Conservation (phyloP, 2,888 invertebrate species). For the Arrhopalites spinosus region DNA sequence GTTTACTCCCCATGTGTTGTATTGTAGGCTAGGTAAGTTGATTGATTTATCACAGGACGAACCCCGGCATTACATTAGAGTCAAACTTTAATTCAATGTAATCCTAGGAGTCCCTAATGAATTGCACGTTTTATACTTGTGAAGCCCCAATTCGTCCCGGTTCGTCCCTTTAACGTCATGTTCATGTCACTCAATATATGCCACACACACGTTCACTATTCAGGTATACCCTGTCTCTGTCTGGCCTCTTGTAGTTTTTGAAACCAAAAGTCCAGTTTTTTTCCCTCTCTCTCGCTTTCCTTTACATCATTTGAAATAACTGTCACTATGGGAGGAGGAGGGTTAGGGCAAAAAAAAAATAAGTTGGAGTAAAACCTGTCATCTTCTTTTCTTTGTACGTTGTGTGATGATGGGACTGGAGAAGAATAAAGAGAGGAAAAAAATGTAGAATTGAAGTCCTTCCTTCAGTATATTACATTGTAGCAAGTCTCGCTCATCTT, state of each 20-base stretch:
- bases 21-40: slow-evolving; percentile 16
- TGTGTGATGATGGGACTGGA: background rate
- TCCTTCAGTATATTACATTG: too few species aligned
- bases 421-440: too few species aligned
- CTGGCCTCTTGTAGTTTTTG: too few species aligned
- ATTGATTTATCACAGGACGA: slow-evolving; percentile 40
- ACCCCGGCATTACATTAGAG: slow-evolving; percentile 24
- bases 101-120: slow-evolving; percentile 48
- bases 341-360: background rate
- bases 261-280: background rate
- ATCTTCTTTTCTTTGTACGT: background rate
- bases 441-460: too few species aligned
- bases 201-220: too few species aligned
- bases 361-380: background rate
- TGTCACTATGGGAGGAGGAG: background rate
- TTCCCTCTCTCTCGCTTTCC: background rate
- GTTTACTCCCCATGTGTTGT: slow-evolving; percentile 13
- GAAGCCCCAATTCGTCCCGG: background rate
- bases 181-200: background rate
- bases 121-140: slow-evolving; percentile 44
- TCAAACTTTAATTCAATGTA: slow-evolving; percentile 50
- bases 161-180: background rate
- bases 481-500: too few species aligned
- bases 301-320: background rate
- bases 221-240: background rate